Base-by-base conservation (phyloP, 2,888 invertebrate species). In the Synanthedon tipuliformis region DNA sequence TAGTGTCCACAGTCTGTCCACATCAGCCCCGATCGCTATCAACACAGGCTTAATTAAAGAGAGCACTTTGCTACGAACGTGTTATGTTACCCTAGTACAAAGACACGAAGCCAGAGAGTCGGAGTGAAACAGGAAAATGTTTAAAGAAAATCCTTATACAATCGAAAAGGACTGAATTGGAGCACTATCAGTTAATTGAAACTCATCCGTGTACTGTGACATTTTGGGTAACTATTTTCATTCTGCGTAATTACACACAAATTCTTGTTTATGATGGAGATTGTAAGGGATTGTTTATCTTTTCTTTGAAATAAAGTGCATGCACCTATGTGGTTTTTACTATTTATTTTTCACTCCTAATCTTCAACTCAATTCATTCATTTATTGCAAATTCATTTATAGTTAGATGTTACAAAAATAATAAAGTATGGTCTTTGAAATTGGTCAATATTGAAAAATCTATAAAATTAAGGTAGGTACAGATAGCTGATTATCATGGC, bases 21-120 rank as follows among this genome's bases (percentile, higher is more conserved):
- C 50, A 50, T 34, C 40, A 50, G 34, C n/a, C 34, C n/a, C 40
- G 51, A 50, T 54, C 41, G 49, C 51, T 49, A 54, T 54, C 51
- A 41, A 49, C 23, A 49, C 51, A 16, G 49, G 40, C 54, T 41
- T 54, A 54, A 54, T 54, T 51, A 54, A 54, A 51, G 51, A 51
- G 51, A 53, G 51, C 51, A 51, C 51, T 50, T 50, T 50, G 18
- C 50, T 15, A 34, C 13, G 50, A 15, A 50, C 50, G 40, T 50
- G 50, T 50, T 50, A 50, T 50, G 50, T 50, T 50, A 50, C 50
- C 49, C 49, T 16, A 23, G 49, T 50, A 50, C 50, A 50, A 50
- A 50, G 50, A 12, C 34, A 50, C 23, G 40, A 40, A 40, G 50
- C 50, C 15, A n/a, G 15, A 23, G 34, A 34, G 34, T 34, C 34